Conservation (phyloP, 2,888 invertebrate genomes). For the Drosophila ustulata region DNA sequence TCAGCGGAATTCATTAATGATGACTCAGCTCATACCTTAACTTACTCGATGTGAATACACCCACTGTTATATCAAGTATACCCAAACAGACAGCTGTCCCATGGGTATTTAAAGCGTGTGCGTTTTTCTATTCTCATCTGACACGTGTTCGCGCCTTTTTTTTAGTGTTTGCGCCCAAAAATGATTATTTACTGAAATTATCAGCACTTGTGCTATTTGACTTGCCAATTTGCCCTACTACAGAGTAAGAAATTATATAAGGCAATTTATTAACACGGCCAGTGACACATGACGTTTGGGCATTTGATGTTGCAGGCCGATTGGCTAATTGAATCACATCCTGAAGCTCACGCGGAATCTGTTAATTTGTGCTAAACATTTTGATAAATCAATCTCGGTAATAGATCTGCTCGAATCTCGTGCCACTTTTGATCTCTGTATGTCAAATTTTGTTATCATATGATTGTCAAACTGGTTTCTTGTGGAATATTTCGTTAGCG, state of each 20-base stretch:
- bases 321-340: slow-evolving; percentile 24
- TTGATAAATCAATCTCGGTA: slow-evolving; percentile 39
- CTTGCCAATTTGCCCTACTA: background rate
- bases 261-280: slow-evolving; percentile 7
- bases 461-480: slow-evolving; percentile 24
- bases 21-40: background rate
- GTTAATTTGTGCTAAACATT: slow-evolving; percentile 58
- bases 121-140: background rate
- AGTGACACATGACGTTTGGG: slow-evolving; percentile 38
- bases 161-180: background rate
- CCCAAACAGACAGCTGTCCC: background rate
- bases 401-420: slow-evolving; percentile 21
- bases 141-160: too few relatives aligned
- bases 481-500: slow-evolving; percentile 13
- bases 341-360: slow-evolving; percentile 14
- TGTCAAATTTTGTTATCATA: slow-evolving; percentile 33
- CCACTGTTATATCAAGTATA: background rate
- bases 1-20: background rate
- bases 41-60: background rate
- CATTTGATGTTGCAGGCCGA: background rate
- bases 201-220: slow-evolving; percentile 13
- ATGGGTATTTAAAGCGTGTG: slow-evolving; percentile 1
- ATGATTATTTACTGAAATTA: slow-evolving; percentile 18
- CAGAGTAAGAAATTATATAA: slow-evolving; percentile 29
- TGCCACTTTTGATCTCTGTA: slow-evolving; percentile 7